Evolutionary conservation across 2,888 invertebrate genomes (phyloP).

Genomic region (Microctonus brassicae): DNA sequence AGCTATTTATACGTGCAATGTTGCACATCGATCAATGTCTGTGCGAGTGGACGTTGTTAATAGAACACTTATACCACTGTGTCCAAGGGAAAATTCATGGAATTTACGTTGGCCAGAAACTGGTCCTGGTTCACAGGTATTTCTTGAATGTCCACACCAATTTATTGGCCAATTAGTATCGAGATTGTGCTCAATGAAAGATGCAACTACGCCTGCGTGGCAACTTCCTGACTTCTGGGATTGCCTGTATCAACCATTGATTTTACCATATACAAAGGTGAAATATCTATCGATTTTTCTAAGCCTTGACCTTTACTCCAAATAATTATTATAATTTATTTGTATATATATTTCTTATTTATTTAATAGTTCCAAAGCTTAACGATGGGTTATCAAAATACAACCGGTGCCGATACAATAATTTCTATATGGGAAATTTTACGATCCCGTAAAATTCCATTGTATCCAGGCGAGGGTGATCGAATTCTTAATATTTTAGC

Average conservation of each 20-base stretch:
- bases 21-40: constrained; percentile 75
- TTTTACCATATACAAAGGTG: constrained; percentile 77
- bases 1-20: constrained; percentile 82
- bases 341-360: constrained; percentile 36
- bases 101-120: constrained; percentile 78
- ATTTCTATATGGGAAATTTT: constrained; percentile 73
- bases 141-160: constrained; percentile 74
- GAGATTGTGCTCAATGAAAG: constrained; percentile 74
- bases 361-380: constrained; percentile 73
- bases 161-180: constrained; percentile 60
- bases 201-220: constrained; percentile 80
- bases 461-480: constrained; percentile 78
- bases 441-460: constrained; percentile 68
- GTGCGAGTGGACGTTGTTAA: constrained; percentile 78
- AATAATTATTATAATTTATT: background rate
- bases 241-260: constrained; percentile 78
- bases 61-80: constrained; percentile 74
- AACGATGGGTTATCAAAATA: constrained; percentile 77
- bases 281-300: constrained; percentile 58
- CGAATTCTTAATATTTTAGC: constrained; percentile 74
- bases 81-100: constrained; percentile 73
- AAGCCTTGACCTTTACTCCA: background rate
- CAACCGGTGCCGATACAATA: constrained; percentile 72
- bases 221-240: constrained; percentile 81
- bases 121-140: constrained; percentile 80